phyloP scores from a whole-genome alignment of 2,888 invertebrate species.

The Leptinotarsa tumamoca region DNA sequence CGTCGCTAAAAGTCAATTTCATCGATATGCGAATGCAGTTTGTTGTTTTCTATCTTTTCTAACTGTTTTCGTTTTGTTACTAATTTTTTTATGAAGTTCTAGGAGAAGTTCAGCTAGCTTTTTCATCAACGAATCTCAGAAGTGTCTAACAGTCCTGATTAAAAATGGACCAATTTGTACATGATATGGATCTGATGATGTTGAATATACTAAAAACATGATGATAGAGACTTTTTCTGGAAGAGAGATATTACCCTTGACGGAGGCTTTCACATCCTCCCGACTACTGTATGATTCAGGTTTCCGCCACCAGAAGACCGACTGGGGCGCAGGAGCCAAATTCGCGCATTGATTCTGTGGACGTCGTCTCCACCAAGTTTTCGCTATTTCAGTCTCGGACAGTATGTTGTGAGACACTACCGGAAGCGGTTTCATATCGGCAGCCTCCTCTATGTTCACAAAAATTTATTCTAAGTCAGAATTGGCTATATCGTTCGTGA shows the following conservation, averaged over 20 bases:
- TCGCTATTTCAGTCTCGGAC: conserved; percentile 54
- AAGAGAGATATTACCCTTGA: background rate
- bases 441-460: conserved; percentile 30
- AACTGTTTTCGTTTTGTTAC: too few relatives aligned
- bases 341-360: conserved; percentile 62
- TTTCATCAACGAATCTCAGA: too few relatives aligned
- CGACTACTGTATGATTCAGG: conserved; percentile 49
- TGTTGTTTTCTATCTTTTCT: too few relatives aligned
- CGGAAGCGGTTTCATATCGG: conserved; percentile 41
- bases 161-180: too few relatives aligned
- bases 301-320: conserved; percentile 56
- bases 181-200: too few relatives aligned
- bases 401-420: conserved; percentile 57
- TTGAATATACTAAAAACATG: too few relatives aligned
- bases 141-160: too few relatives aligned
- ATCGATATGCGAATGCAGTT: too few relatives aligned
- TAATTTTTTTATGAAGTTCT: too few relatives aligned
- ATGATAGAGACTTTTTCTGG: too few relatives aligned
- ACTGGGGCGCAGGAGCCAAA: conserved; percentile 56
- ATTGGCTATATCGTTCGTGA: conserved; percentile 28
- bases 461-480: conserved; percentile 6
- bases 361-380: conserved; percentile 53
- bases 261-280: background rate
- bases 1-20: too few relatives aligned
- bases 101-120: too few relatives aligned